Conservation (phyloP, 1,140 invertebrate genomes). For the Hycleus cichorii region DNA sequence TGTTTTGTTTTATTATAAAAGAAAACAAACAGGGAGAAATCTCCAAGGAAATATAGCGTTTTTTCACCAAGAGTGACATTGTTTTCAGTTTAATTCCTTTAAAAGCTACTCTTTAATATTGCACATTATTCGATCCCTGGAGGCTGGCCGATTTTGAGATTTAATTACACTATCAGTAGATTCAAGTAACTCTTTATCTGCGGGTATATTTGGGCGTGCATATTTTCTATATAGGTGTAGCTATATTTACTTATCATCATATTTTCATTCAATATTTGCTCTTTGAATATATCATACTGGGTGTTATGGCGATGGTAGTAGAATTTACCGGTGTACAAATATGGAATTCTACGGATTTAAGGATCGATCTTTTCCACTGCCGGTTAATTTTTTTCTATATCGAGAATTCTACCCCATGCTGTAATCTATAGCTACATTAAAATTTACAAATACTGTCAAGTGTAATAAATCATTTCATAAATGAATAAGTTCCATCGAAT, state of each 20-base stretch:
- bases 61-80: constrained; percentile 1
- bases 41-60: too few species aligned
- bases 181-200: constrained; percentile 5
- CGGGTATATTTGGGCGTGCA: constrained; percentile 1
- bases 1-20: too few species aligned
- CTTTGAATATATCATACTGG: constrained; percentile 1
- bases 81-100: constrained; percentile 12
- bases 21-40: too few species aligned
- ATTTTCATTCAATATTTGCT: constrained; percentile 15
- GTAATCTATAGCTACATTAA: too few species aligned
- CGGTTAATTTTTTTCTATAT: too few species aligned
- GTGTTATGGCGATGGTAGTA: neutral
- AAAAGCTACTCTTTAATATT: constrained; percentile 13
- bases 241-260: constrained; percentile 13
- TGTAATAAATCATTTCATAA: too few species aligned
- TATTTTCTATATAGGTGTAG: neutral
- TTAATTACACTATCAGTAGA: constrained; percentile 3
- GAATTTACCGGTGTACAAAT: constrained; percentile 11
- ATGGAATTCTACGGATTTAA: constrained; percentile 1
- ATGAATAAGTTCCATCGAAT: too few species aligned
- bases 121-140: constrained; percentile 1
- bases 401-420: too few species aligned
- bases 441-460: too few species aligned
- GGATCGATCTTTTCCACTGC: too few species aligned
- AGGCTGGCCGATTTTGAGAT: neutral